Percentiles rank a stretch among this genome's conserved stretches.
phyloP scores from a whole-genome alignment of 2,888 invertebrate genomes.

The Drosophila antonietae region DNA sequence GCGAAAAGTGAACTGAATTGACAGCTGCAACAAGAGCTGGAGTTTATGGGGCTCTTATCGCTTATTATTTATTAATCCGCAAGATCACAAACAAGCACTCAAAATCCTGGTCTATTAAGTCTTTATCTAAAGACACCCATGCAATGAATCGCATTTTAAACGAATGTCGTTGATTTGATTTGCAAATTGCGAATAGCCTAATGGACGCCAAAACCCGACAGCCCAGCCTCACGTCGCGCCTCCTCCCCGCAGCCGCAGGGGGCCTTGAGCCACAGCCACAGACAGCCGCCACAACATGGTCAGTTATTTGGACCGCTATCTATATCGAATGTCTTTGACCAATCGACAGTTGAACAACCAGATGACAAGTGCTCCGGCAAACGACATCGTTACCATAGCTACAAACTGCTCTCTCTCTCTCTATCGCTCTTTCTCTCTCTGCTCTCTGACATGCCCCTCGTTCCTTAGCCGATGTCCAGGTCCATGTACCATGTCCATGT shows the following conservation, averaged over 20 bases:
- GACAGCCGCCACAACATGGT: constrained; percentile 27
- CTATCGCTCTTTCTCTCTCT: constrained; percentile 8
- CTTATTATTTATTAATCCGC: constrained; percentile 10
- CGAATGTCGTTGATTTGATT: constrained; percentile 75
- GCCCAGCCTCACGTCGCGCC: background rate
- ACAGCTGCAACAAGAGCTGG: constrained; percentile 6
- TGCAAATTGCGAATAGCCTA: constrained; percentile 76
- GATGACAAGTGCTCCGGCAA: constrained; percentile 44
- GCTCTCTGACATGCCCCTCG: background rate
- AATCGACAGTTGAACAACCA: constrained; percentile 43
- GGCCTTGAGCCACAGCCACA: constrained; percentile 5
- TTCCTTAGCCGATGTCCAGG: background rate
- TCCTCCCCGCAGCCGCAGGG: background rate
- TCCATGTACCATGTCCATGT: constrained; percentile 9
- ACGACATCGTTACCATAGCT: constrained; percentile 45
- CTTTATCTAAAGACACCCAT: constrained; percentile 28
- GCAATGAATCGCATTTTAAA: constrained; percentile 56
- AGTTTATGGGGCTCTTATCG: constrained; percentile 1
- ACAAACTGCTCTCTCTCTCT: constrained; percentile 11
- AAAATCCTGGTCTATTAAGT: constrained; percentile 27
- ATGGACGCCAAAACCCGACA: constrained; percentile 51
- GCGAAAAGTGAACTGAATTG: constrained; percentile 4
- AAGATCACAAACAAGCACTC: constrained; percentile 6
- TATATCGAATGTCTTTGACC: constrained; percentile 40
- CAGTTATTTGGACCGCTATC: constrained; percentile 37